These are phyloP conservation scores for Hedya salicella DNA, from an alignment of 2,888 invertebrate species.

Conservation along the genomic window DNA sequence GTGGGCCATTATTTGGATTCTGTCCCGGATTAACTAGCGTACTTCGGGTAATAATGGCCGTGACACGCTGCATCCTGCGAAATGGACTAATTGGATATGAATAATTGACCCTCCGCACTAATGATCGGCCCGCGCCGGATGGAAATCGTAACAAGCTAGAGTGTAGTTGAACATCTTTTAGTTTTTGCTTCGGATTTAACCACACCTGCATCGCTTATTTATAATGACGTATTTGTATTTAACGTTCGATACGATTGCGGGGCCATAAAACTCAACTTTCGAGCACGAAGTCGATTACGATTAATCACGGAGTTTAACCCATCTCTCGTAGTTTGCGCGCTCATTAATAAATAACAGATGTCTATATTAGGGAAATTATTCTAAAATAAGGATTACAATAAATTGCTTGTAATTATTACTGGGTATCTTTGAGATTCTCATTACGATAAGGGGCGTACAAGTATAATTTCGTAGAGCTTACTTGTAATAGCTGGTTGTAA, in stretches of 20 bases:
- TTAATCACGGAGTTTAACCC: conserved; percentile 31
- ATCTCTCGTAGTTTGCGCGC: conserved; percentile 22
- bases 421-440: conserved; percentile 39
- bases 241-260: conserved; percentile 19
- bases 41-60: conserved; percentile 44
- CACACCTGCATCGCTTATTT: conserved; percentile 39
- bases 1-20: conserved; percentile 74
- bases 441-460: conserved; percentile 36
- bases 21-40: conserved; percentile 52
- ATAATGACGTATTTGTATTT: conserved; percentile 30
- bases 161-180: conserved; percentile 54
- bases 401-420: conserved; percentile 14
- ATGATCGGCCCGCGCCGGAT: conserved; percentile 62
- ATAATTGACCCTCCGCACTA: conserved; percentile 69
- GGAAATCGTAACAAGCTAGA: conserved; percentile 54
- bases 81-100: conserved; percentile 76
- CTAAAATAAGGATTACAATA: conserved; percentile 1
- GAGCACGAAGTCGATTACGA: conserved; percentile 19
- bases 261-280: conserved; percentile 29
- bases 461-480: conserved; percentile 36
- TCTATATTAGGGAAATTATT: conserved; percentile 22
- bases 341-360: conserved; percentile 31
- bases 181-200: conserved; percentile 55
- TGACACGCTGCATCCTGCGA: conserved; percentile 57
- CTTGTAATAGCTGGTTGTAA: conserved; percentile 37